Conservation (phyloP, 2,888 invertebrate species). For the Drosophila quinaria region DNA sequence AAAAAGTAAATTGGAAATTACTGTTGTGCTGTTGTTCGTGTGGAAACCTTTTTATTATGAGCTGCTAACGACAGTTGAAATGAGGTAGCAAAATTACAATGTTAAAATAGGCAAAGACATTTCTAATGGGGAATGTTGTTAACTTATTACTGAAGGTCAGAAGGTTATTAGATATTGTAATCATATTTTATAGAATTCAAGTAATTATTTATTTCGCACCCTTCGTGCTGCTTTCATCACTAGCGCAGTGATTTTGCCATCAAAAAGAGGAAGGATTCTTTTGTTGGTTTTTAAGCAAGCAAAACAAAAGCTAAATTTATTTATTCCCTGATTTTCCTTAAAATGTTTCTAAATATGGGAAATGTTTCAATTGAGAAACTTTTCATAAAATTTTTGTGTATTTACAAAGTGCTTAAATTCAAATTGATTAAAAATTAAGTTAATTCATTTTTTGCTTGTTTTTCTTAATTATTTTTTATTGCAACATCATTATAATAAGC, state of each 20-base stretch:
- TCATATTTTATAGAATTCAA: neutral
- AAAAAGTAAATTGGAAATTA: constrained; percentile 8
- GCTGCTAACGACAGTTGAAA: constrained; percentile 16
- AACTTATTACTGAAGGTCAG: neutral
- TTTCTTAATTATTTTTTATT: no score
- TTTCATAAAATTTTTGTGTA: no score
- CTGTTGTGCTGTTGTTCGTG: constrained; percentile 4
- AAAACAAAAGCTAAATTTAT: no score
- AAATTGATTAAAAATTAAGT: no score
- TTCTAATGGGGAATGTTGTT: constrained; percentile 7
- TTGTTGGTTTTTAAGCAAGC: no score
- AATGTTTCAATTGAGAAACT: no score
- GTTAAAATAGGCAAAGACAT: constrained; percentile 2
- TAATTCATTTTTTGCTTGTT: no score
- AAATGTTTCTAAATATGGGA: no score
- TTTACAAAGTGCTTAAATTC: no score
- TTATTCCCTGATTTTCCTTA: no score
- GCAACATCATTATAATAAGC: neutral
- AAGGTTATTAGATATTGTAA: neutral
- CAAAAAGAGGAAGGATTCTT: neutral
- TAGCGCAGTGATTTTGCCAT: neutral
- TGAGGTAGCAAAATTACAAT: constrained; percentile 8
- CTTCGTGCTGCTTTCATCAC: no score
- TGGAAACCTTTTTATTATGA: constrained; percentile 18
- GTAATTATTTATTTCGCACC: neutral